A percentile compares a stretch with the other conserved stretches of the same genome.
These are phyloP conservation scores for Ardeotis arabs DNA, from an alignment of 2,113 vertebrate species.

Conservation along the genomic window DNA sequence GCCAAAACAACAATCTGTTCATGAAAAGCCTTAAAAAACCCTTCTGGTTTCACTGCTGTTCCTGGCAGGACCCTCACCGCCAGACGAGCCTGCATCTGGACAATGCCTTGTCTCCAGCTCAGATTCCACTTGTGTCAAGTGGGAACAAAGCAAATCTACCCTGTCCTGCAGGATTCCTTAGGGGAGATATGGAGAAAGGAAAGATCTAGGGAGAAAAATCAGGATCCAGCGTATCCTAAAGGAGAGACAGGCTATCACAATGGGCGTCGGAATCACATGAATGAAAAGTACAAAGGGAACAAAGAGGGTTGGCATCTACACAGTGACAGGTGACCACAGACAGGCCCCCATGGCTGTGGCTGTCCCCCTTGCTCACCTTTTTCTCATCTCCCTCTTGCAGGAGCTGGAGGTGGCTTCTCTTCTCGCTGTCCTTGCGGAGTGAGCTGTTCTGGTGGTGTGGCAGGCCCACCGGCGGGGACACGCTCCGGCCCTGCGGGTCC, in stretches of 20 bases:
- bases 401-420: conserved; percentile 90
- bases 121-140: background rate
- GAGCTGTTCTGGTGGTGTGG: conserved; percentile 81
- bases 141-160: background rate
- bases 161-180: rapidly evolving
- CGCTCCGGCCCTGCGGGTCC: conserved; percentile 91
- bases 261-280: rapidly evolving
- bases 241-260: background rate
- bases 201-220: background rate
- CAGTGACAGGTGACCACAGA: rapidly evolving
- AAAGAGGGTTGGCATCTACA: background rate
- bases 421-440: conserved; percentile 80
- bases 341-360: background rate
- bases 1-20: background rate
- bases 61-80: background rate
- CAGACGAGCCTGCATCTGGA: background rate
- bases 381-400: conserved; percentile 95
- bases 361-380: conserved; percentile 80
- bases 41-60: background rate
- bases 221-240: background rate
- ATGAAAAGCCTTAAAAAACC: background rate
- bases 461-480: conserved; percentile 87
- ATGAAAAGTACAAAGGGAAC: rapidly evolving
- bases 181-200: background rate
- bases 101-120: background rate